Evolutionary conservation across 2,113 vertebrate species (phyloP).

Genomic region (Corapipo altera): DNA sequence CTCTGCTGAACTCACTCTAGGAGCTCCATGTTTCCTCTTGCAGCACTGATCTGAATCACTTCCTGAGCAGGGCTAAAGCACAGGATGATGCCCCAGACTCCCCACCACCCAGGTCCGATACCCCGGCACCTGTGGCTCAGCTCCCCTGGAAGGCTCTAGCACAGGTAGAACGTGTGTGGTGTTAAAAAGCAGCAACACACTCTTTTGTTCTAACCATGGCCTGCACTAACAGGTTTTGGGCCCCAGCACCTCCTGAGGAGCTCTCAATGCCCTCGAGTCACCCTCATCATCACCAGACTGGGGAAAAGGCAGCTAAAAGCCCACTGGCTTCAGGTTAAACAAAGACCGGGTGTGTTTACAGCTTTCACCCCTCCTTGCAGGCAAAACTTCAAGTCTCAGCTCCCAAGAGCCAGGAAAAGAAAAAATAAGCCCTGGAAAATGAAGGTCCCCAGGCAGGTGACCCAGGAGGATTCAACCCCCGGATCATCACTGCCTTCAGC

Average conservation of each 20-base stretch:
- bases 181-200: neutral
- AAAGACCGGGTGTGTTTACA: neutral
- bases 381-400: neutral
- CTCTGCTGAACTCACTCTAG: neutral
- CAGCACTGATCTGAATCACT: neutral
- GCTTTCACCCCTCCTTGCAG: neutral
- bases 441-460: neutral
- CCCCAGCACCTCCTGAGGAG: neutral
- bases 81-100: neutral
- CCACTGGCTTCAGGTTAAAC: neutral
- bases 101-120: rapidly evolving
- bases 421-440: neutral
- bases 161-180: rapidly evolving
- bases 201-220: neutral
- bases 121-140: rapidly evolving
- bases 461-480: neutral
- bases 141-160: neutral
- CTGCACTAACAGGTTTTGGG: neutral
- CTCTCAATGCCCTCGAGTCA: rapidly evolving
- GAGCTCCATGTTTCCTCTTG: neutral
- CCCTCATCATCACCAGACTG: too few relatives aligned
- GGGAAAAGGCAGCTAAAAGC: neutral
- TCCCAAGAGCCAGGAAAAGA: neutral
- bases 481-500: neutral
- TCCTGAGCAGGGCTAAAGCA: neutral